Base-by-base conservation (phyloP, 2,888 invertebrate species). In the Megamerina dolium region DNA sequence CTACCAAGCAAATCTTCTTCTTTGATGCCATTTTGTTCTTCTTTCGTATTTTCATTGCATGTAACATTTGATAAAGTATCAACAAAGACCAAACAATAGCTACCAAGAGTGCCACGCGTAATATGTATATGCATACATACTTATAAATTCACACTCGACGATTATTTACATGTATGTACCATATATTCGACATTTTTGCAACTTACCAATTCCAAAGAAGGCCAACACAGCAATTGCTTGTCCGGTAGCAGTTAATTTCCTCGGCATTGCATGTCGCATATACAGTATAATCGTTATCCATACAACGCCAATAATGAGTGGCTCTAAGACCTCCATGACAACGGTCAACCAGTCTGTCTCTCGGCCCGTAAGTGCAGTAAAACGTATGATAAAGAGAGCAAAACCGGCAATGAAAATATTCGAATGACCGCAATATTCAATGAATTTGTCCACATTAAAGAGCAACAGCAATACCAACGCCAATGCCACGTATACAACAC, bases 361-460 rank as follows among this genome's bases (percentile, higher is more conserved):
- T 13, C 46, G 44, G 19, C 75, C 73, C 9, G 78, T 78, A 40
- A 83, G 61, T 41, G 79, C 83, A 55, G 81, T 79, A 59, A 83
- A 85, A 38, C 86, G 78, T 42, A 88, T 73, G 49, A 87, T 85
- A 66, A 87, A 90, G 58, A 86, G 77, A 8, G 84, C 81, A 64
- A 90, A 85, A n/a, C 86, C 85, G 47, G 81, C 77, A 56, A 89
- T 88, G 57, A 90, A 79, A 41, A 90, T 77, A 67, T 90, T 88
- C 50, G 87, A 85, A 63, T 83, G 82, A 1, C 83, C 83, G 51
- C 89, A 82, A 66, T 84, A 88, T 72, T 89, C 86, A 26, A 92
- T 85, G 26, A 92, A 78, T 52, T 80, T 80, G 58, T 91, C 90
- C 3, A 89, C 86, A 72, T 83, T 82, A 35, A 69, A 63, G 48